Evolutionary conservation across 2,888 invertebrate species (phyloP), one percentile per base, ranked within the genome.

Genomic region (Cephus pulcher): DNA sequence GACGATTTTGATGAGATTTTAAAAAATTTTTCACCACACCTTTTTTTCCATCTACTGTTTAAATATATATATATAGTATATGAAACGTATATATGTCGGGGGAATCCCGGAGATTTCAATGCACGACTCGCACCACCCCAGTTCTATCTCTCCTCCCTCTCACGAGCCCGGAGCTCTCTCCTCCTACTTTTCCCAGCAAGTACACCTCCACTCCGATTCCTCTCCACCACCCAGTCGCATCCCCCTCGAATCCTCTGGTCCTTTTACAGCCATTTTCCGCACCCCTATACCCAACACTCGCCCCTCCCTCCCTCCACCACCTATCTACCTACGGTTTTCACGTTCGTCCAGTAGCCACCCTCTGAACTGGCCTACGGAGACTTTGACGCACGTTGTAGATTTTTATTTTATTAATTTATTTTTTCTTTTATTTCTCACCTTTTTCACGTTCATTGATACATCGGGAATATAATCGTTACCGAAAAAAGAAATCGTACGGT

Each of bases 91-190:
- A 56, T 23, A 56, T 1, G 56, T 11, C 32, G 71, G n/a, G 71
- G 23, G 4, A 69, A 73, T 79, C 84, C 86, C 84, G 89, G 91
- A 91, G 91, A 91, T 86, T 91, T 91, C 87, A 89, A 91, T 87
- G 91, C 91, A 86, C 87, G 90, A 88, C 87, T 86, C 56, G 56
- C 23, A 56, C 9, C 56, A 56, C 23, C 23, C 56, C 56, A 23
- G 34, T 69, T 40, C 69, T 73, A 34, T 12, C 15, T 30, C 77
- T 69, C 69, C 34, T 34, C 75, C 56, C 56, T 56, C 56, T 37
- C 71, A 34, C 34, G 34, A 71, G 56, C 77, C 68, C 34, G 74
- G 69, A 81, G 75, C 81, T 81, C 82, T 80, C 84, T 81, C 83
- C 84, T 82, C 81, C 82, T 83, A 71, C 32, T 71, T 71, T 71